phyloP scores from a whole-genome alignment of 2,888 invertebrate species.

The Lydus trimaculatus region DNA sequence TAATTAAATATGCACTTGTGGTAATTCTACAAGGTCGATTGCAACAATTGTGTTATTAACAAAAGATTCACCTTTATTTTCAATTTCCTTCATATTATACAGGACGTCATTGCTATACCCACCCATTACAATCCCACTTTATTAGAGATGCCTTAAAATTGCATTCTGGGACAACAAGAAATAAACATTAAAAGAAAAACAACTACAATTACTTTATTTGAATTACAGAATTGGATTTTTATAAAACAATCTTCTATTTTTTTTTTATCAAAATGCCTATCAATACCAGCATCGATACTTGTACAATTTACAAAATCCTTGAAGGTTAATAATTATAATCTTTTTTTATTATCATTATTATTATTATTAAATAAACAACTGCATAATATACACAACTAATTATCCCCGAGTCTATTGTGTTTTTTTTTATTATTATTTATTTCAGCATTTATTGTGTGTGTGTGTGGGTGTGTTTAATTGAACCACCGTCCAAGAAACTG shows the following conservation, averaged over 20 bases:
- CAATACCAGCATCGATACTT: not conserved
- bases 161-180: too few species aligned
- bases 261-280: not conserved
- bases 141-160: too few species aligned
- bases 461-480: too few species aligned
- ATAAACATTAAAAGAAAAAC: not conserved
- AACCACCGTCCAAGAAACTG: not conserved
- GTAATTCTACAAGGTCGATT: not conserved
- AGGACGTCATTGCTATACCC: too few species aligned
- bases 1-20: not conserved
- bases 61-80: too few species aligned
- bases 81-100: too few species aligned
- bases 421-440: too few species aligned
- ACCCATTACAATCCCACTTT: too few species aligned
- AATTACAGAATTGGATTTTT: not conserved
- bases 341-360: not conserved
- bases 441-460: too few species aligned
- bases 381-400: not conserved
- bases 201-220: not conserved
- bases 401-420: not conserved
- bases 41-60: too few species aligned
- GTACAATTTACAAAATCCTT: too few species aligned
- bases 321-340: not conserved
- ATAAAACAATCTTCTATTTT: not conserved
- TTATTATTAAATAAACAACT: not conserved